phyloP scores from a whole-genome alignment of 2,797 vertebrate genomes.

The Pseudochirops corinnae region DNA sequence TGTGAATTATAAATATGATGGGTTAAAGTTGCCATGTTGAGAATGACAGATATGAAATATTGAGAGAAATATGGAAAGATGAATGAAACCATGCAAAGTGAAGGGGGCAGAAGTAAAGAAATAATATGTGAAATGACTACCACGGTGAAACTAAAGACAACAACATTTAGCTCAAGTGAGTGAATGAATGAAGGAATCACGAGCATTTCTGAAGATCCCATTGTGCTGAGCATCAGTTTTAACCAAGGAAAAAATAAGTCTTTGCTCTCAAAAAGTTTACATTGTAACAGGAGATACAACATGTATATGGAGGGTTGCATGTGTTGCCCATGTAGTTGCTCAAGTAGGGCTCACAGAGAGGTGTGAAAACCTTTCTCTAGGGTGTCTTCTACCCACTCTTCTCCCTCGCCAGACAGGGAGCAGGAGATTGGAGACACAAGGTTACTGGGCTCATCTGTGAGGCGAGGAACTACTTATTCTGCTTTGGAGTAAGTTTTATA shows the following conservation, averaged over 20 bases:
- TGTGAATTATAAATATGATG: neutral
- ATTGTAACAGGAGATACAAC: neutral
- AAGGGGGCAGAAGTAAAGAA: neutral
- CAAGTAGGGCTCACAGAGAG: neutral
- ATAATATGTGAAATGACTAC: neutral
- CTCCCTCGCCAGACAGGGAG: neutral
- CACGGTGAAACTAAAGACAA: neutral
- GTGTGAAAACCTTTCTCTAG: neutral
- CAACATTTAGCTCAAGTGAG: neutral
- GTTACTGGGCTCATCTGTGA: neutral
- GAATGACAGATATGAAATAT: neutral
- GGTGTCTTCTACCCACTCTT: neutral
- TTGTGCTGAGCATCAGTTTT: neutral
- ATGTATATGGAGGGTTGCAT: neutral
- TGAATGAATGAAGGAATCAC: neutral
- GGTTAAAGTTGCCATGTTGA: neutral
- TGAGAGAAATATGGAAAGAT: neutral
- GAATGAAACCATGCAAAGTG: neutral
- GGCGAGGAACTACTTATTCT: conserved; percentile 76
- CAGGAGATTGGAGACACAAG: neutral
- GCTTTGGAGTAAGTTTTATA: conserved; percentile 90
- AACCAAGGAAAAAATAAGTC: neutral
- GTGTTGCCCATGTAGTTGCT: neutral
- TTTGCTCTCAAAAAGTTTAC: neutral
- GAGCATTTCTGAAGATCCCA: neutral